Percentiles rank a stretch among this genome's conserved stretches.
Evolutionary conservation across 2,113 vertebrate genomes (phyloP).

Genomic region (Prunella fulvescens): DNA sequence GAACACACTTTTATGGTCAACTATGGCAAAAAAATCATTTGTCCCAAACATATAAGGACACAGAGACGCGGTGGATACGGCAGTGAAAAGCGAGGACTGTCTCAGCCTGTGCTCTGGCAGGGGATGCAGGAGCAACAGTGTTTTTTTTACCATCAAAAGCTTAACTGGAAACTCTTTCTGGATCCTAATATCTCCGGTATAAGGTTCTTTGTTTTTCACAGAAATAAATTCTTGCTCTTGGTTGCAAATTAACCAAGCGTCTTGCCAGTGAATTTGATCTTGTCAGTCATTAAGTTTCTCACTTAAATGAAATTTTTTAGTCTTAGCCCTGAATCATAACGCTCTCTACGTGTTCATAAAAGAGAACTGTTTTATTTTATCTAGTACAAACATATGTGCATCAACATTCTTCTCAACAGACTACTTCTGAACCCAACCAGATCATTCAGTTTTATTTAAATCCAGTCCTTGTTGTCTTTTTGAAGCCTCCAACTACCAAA

Average conservation of each 20-base stretch:
- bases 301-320: not conserved
- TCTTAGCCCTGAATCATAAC: not conserved
- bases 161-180: not conserved
- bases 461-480: not conserved
- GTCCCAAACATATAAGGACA: not conserved
- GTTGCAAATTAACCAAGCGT: slow-evolving; percentile 15
- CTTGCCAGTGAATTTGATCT: slow-evolving; percentile 4
- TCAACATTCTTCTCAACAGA: slow-evolving; percentile 12
- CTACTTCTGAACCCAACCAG: not conserved
- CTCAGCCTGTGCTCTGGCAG: not conserved
- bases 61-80: rapidly evolving
- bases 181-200: not conserved
- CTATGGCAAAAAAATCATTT: rapidly evolving
- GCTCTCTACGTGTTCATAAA: not conserved
- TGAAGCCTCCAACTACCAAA: not conserved
- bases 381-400: slow-evolving; percentile 23
- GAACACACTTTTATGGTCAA: rapidly evolving
- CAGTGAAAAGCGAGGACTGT: not conserved
- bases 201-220: not conserved
- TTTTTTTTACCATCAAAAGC: not conserved
- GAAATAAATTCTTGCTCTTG: slow-evolving; percentile 11
- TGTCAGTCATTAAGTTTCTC: not conserved
- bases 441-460: slow-evolving; percentile 30
- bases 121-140: not conserved
- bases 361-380: slow-evolving; percentile 32